phyloP scores from a whole-genome alignment of 2,797 vertebrate genomes.

The Sebastes oblongus region DNA sequence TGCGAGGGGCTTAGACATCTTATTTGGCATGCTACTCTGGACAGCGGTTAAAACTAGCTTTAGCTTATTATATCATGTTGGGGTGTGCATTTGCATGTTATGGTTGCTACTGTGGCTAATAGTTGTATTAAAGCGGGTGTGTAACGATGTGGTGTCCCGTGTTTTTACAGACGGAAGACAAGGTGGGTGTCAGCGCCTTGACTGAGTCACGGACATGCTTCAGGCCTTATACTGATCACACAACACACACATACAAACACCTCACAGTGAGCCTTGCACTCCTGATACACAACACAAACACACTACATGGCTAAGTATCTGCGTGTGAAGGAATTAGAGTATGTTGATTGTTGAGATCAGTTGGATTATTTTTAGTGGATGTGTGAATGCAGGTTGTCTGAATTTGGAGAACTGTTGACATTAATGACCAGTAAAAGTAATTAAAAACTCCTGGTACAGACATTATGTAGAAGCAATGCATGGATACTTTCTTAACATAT shows the following conservation, averaged over 20 bases:
- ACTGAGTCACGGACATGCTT: constrained; percentile 79
- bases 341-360: constrained; percentile 32
- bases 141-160: constrained; percentile 83
- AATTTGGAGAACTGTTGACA: constrained; percentile 31
- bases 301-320: constrained; percentile 77
- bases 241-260: constrained; percentile 35
- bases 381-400: constrained; percentile 39
- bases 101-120: constrained; percentile 47
- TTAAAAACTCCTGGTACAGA: background rate
- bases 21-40: constrained; percentile 42
- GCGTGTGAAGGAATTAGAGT: constrained; percentile 38
- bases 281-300: constrained; percentile 39
- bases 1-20: constrained; percentile 52
- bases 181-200: constrained; percentile 84
- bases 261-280: constrained; percentile 14
- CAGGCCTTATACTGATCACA: constrained; percentile 72
- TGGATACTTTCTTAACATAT: constrained; percentile 18
- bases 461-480: constrained; percentile 33
- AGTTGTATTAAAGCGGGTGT: constrained; percentile 50
- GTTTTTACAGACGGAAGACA: constrained; percentile 87
- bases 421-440: background rate
- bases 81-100: constrained; percentile 41
- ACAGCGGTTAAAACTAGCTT: constrained; percentile 38
- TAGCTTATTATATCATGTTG: constrained; percentile 25
- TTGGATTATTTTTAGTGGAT: constrained; percentile 27